Conservation (phyloP, 2,797 vertebrate genomes). For the Esox lucius region DNA sequence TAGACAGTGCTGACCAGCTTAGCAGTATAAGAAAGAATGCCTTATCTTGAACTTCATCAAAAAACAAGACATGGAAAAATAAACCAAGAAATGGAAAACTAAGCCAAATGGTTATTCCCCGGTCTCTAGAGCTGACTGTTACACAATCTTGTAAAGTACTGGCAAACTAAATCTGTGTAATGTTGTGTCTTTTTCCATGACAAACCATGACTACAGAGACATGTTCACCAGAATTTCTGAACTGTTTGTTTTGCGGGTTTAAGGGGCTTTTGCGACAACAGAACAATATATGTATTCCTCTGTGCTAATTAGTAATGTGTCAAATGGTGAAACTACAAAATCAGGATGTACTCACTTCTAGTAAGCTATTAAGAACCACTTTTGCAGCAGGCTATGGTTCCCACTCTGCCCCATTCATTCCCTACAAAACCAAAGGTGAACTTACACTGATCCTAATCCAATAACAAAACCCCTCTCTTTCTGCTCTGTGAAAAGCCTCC, state of each 20-base stretch:
- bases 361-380: constrained; percentile 21
- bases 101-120: background rate
- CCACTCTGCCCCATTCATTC: constrained; percentile 23
- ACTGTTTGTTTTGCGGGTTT: background rate
- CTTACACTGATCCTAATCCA: constrained; percentile 28
- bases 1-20: background rate
- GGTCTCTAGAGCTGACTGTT: background rate
- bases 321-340: constrained; percentile 17
- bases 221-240: background rate
- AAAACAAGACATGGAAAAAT: background rate
- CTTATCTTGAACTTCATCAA: background rate
- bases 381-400: constrained; percentile 16
- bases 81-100: background rate
- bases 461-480: constrained; percentile 21
- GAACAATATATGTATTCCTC: background rate
- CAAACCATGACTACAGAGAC: constrained; percentile 1
- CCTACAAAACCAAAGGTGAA: constrained; percentile 17
- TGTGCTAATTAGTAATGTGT: constrained; percentile 9
- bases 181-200: background rate
- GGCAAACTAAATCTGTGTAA: background rate
- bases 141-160: background rate
- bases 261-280: constrained; percentile 12
- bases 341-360: constrained; percentile 18
- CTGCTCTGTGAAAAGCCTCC: constrained; percentile 28
- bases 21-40: background rate